Base-by-base conservation (phyloP, 2,113 vertebrate genomes). In the Piprites chloris region DNA sequence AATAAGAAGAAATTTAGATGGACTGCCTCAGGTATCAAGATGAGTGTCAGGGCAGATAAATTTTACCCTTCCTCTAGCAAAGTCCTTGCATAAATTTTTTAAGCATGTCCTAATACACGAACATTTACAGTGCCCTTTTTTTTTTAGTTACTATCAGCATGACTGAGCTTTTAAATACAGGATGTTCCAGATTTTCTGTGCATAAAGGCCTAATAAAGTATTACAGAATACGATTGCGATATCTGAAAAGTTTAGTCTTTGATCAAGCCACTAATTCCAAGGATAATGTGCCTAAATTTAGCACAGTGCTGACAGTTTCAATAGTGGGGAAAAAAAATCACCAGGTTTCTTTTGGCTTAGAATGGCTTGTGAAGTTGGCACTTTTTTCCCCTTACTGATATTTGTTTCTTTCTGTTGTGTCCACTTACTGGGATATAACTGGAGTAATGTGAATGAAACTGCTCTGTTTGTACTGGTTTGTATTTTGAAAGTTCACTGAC, bases 181-280 rank as follows among this genome's bases (percentile, higher is more conserved):
- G 33, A 59, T 88, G 66, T 85, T 94, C 72, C 72, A 92, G 68
- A 50, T 84, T 88, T 95, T 87, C 4, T 3, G 33, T 73, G 61
- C 71, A 13, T 58, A 55, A 77, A 27, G 39, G 41, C 71, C 59
- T 79, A 55, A 83, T 80, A 80, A 89, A 80, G 67, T 73, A 7
- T 90, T 88, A 66, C 30, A 14, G 89, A 83, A 79, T 78, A 39
- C 32, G 30, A 22, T 19, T 67, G 27, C 0, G 0, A 50, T 73
- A 63, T 74, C 62, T 94, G 72, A 74, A 86, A 88, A 56, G 17
- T 85, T 89, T 79, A 76, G 75, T 84, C 87, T 90, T 90, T 88
- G 82, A 95, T 93, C 90, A 91, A 86, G 61, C 35, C 69, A 55
- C 75, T 94, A 83, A 94, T 85, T 85, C 63, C 72, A 85, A 83